Evolutionary conservation across 2,113 vertebrate species (phyloP), one percentile per base, ranked within the genome.

Genomic region (Phrynosoma blainvillii): DNA sequence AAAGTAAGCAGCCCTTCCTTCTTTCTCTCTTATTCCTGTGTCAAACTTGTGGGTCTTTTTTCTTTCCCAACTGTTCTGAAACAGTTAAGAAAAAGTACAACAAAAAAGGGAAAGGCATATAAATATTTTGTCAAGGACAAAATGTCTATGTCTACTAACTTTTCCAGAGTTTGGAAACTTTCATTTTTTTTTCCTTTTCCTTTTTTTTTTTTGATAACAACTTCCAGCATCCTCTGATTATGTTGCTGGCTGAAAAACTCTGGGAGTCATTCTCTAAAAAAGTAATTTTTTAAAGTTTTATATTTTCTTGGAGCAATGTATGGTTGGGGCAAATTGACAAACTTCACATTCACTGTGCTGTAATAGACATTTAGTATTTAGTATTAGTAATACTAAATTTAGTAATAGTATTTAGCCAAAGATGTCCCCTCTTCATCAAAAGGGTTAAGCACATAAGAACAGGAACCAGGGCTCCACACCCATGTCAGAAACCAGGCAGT

Each of bases 351-450:
- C 9, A 66, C 4, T 23, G 10, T 54, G 18, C 73, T 5, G 8
- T 23, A 76, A 54, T 54, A 77, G 5, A 82, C 1, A 11, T 62
- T 42, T n/a, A n/a, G n/a, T n/a, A n/a, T n/a, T n/a, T n/a, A n/a
- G n/a, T n/a, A n/a, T n/a, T n/a, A n/a, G n/a, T n/a, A n/a, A n/a
- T n/a, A n/a, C n/a, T n/a, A n/a, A n/a, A n/a, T n/a, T n/a, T n/a
- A n/a, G n/a, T n/a, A n/a, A n/a, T n/a, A n/a, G n/a, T n/a, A n/a
- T 89, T 65, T 81, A 92, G 87, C 27, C 56, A 89, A 73, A 56
- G 8, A 13, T 56, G 73, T 91, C 75, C 56, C 25, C 70, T 90
- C 79, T 85, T 94, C 84, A 87, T 84, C 92, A 92, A 88, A 59
- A 2, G 40, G 87, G 79, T 85, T 77, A 59, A 88, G 87, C 0